Evolutionary conservation across 2,797 vertebrate genomes (phyloP).

Genomic region (Champsocephalus gunnari): DNA sequence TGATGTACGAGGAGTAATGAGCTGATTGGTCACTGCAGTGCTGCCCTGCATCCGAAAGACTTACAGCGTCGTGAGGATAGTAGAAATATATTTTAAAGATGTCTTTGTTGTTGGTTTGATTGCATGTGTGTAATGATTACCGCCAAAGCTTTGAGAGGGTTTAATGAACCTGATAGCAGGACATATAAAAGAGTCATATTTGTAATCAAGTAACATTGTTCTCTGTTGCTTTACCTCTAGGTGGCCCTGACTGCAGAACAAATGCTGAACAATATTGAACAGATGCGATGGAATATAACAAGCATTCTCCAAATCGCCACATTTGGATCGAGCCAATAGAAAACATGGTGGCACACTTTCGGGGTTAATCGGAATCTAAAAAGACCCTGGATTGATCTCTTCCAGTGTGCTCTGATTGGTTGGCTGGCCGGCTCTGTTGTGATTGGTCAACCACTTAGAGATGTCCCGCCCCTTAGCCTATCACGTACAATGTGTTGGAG

Average conservation of each 20-base stretch:
- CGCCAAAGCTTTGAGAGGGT: not conserved
- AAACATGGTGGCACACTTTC: no score
- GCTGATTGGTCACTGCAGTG: constrained; percentile 39
- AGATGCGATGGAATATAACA: no score
- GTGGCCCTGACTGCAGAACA: not conserved
- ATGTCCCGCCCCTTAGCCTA: no score
- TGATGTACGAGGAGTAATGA: constrained; percentile 14
- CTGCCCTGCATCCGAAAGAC: not conserved
- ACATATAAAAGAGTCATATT: constrained; percentile 5
- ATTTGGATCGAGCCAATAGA: no score
- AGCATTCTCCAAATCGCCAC: no score
- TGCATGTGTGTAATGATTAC: not conserved
- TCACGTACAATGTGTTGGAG: no score
- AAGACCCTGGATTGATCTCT: no score
- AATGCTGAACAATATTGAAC: not conserved
- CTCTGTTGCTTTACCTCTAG: constrained; percentile 10
- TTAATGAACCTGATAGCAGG: constrained; percentile 34
- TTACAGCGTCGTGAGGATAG: not conserved
- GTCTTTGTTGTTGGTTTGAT: not conserved
- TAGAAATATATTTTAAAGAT: not conserved
- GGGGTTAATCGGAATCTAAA: no score
- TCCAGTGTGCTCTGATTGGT: no score
- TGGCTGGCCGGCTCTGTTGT: no score
- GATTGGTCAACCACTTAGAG: no score
- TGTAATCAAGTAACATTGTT: constrained; percentile 14